Base-by-base conservation (phyloP, 2,888 invertebrate species). In the Lasioglossum leucozonium region DNA sequence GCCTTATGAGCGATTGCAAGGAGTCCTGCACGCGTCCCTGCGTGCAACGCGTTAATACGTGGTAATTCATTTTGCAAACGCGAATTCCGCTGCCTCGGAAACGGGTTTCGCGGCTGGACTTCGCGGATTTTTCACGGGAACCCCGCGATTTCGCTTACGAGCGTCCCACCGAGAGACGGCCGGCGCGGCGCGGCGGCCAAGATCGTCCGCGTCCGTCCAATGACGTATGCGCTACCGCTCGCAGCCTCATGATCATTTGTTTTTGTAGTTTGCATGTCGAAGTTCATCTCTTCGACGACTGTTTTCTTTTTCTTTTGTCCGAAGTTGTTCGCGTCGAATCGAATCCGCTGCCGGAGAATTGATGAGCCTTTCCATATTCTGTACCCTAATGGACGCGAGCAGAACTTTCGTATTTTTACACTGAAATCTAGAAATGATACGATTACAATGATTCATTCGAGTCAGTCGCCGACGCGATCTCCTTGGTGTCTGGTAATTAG, bases 1-100 rank as follows among this genome's bases (percentile, higher is more conserved):
- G 86, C 72, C 87, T 83, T 90, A 91, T 91, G 92, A 92, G 87
- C 88, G 89, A 92, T 91, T 81, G 90, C 84, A 80, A n/a, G 86
- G 47, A 69, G 87, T 55, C 73, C 71, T 51, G 55, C 78, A 72
- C 87, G 77, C 47, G 51, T 73, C 47, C 69, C 37, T 62, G 62
- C 67, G 72, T 34, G 79, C 76, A 47, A 55, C 74, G 77, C 86
- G 86, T 86, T 86, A 86, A 86, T 86, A 82, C 86, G 58, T 55
- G 79, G 74, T 87, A 91, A 91, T 92, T 91, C 87, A 91, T 92
- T 89, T 86, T 65, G 81, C 85, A 81, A 86, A 86, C 86, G 86
- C 79, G 77, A 79, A 82, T 82, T 78, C 86, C 67, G 55, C 58
- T 37, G 65, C 62, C 69, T 74, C 11, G 74, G 67, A 26, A 85